phyloP scores from a whole-genome alignment of 2,113 vertebrate species.

The Neofelis nebulosa region DNA sequence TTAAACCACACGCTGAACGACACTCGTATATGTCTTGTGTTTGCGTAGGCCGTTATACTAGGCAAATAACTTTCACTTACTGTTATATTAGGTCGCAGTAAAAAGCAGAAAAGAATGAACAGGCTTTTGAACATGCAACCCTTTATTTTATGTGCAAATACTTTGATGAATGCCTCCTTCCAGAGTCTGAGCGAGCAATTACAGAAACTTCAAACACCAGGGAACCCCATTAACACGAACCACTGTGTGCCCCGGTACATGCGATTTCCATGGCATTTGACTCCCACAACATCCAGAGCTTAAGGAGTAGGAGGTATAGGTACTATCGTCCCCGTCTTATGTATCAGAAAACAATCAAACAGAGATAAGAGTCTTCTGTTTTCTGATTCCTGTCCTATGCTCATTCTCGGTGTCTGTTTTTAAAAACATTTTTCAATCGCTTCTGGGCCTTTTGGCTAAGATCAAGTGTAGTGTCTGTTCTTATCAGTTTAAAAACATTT shows the following conservation, averaged over 20 bases:
- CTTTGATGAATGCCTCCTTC: slow-evolving; percentile 55
- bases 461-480: no score
- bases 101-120: slow-evolving; percentile 57
- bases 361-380: neutral
- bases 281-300: neutral
- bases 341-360: neutral
- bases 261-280: neutral
- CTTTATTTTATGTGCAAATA: slow-evolving; percentile 57
- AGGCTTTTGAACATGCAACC: slow-evolving; percentile 45
- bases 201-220: slow-evolving; percentile 40
- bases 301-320: neutral
- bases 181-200: slow-evolving; percentile 58
- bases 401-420: neutral
- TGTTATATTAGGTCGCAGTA: slow-evolving; percentile 56
- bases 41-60: slow-evolving; percentile 48
- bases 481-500: no score
- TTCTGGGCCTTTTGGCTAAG: no score
- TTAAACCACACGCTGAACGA: slow-evolving; percentile 33
- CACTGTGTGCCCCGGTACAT: neutral
- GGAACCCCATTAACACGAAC: neutral
- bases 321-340: neutral
- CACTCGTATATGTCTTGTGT: neutral
- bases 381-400: neutral
- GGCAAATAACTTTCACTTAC: slow-evolving; percentile 54
- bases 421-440: neutral